A percentile compares a stretch with the other conserved stretches of the same genome.
Evolutionary conservation across 2,888 invertebrate genomes (phyloP).

Genomic region (Podotricha telesiphe): DNA sequence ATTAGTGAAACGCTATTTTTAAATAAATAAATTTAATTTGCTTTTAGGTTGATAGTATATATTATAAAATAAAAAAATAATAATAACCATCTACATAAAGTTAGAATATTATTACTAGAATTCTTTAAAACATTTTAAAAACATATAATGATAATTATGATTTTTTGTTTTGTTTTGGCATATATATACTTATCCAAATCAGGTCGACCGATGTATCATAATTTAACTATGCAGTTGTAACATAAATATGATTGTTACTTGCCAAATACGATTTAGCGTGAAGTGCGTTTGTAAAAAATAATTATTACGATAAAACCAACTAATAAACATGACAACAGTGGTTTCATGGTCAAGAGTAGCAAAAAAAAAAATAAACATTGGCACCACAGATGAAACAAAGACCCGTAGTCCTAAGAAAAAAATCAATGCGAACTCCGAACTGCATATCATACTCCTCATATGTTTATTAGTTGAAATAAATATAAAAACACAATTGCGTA

Average conservation of each 20-base stretch:
- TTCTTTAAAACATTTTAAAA: not conserved
- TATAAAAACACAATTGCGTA: constrained; percentile 65
- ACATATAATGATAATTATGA: constrained; percentile 3
- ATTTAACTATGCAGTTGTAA: constrained; percentile 28
- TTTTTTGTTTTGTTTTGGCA: constrained; percentile 3
- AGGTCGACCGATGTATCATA: constrained; percentile 26
- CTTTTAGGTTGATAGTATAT: too few relatives aligned
- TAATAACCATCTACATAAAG: not conserved
- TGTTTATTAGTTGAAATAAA: constrained; percentile 20
- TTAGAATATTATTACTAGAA: not conserved
- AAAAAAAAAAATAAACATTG: constrained; percentile 71
- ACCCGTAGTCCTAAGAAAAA: constrained; percentile 67
- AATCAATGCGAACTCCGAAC: constrained; percentile 63
- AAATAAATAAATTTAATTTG: too few relatives aligned
- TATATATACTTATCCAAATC: constrained; percentile 25
- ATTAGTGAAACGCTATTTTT: too few relatives aligned
- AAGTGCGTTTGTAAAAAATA: constrained; percentile 36
- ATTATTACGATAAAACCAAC: constrained; percentile 50
- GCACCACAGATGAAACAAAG: constrained; percentile 69
- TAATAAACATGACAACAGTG: constrained; percentile 62
- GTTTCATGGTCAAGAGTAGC: constrained; percentile 80
- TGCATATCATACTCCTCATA: constrained; percentile 19
- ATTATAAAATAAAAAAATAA: constrained; percentile 3
- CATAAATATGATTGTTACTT: constrained; percentile 13
- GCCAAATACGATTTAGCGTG: constrained; percentile 18